Conservation (phyloP, 2,797 vertebrate genomes). For the Oryzias dopingdopingensis region DNA sequence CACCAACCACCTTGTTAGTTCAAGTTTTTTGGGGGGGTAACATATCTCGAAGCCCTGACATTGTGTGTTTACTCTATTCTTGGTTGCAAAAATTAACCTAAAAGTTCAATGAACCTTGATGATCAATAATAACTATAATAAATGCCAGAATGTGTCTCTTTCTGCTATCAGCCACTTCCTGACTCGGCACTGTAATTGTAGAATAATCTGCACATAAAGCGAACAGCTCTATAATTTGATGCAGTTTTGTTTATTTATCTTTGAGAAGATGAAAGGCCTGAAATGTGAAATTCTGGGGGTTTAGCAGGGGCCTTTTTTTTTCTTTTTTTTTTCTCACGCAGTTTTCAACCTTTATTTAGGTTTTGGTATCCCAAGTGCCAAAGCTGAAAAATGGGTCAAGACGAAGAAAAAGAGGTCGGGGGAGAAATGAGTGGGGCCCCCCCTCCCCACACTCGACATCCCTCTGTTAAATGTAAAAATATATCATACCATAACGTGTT, state of each 20-base stretch:
- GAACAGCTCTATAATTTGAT: constrained; percentile 32
- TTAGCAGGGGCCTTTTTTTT: constrained; percentile 26
- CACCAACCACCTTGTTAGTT: neutral
- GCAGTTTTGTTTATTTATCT: constrained; percentile 17
- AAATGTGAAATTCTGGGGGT: constrained; percentile 34
- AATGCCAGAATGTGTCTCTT: neutral
- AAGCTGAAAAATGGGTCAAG: constrained; percentile 55
- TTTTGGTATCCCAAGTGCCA: constrained; percentile 32
- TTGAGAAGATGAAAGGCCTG: constrained; percentile 35
- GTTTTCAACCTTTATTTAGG: constrained; percentile 52
- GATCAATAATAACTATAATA: neutral
- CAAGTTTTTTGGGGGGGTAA: no score
- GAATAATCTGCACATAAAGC: constrained; percentile 12
- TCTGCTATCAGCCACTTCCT: neutral
- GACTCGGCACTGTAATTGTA: neutral
- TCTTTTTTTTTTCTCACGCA: constrained; percentile 31
- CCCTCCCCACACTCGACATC: constrained; percentile 60
- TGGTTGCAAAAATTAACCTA: no score
- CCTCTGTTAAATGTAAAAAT: constrained; percentile 81
- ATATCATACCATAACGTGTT: constrained; percentile 84
- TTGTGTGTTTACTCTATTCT: no score
- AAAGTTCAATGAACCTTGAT: no score
- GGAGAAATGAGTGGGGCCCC: constrained; percentile 46
- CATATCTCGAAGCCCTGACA: no score
- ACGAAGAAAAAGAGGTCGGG: constrained; percentile 15